These are phyloP conservation scores for Campopleginae sp. DNA, from an alignment of 2,888 invertebrate genomes.

Conservation along the genomic window DNA sequence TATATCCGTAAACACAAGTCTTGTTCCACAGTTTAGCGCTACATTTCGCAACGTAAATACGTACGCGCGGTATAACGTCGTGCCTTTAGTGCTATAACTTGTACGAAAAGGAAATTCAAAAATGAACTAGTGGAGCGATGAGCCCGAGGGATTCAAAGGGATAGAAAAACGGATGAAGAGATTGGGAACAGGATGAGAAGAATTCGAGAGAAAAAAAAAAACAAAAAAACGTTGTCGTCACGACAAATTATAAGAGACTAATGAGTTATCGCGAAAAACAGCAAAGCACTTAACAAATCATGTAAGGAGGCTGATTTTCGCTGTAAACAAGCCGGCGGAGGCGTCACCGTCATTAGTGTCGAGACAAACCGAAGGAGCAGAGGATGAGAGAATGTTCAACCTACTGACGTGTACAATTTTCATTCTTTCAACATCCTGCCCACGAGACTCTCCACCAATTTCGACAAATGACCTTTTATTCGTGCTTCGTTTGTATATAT, in stretches of 20 bases:
- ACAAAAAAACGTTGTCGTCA: conserved; percentile 16
- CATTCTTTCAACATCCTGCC: conserved; percentile 18
- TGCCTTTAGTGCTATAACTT: neutral
- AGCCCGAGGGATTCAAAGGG: neutral
- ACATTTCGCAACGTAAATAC: conserved; percentile 12
- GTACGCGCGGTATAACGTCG: neutral
- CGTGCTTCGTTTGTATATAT: conserved; percentile 31
- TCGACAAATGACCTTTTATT: conserved; percentile 71
- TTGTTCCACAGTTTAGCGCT: conserved; percentile 9
- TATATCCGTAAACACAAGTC: conserved; percentile 19
- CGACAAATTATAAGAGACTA: conserved; percentile 49
- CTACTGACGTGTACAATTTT: conserved; percentile 40
- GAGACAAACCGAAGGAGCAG: conserved; percentile 47
- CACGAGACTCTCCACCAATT: conserved; percentile 48
- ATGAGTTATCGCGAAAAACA: conserved; percentile 53
- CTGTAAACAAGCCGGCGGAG: conserved; percentile 56
- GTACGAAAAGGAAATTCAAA: neutral
- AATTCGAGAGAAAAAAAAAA: conserved; percentile 9
- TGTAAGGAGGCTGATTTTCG: conserved; percentile 45
- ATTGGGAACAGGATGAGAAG: neutral
- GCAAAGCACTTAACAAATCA: conserved; percentile 55
- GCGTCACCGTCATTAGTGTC: conserved; percentile 60
- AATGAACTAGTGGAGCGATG: neutral
- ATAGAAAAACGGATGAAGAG: neutral
- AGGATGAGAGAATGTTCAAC: conserved; percentile 30